Base-by-base conservation (phyloP, 2,113 vertebrate species). In the Rhinichthys klamathensis region DNA sequence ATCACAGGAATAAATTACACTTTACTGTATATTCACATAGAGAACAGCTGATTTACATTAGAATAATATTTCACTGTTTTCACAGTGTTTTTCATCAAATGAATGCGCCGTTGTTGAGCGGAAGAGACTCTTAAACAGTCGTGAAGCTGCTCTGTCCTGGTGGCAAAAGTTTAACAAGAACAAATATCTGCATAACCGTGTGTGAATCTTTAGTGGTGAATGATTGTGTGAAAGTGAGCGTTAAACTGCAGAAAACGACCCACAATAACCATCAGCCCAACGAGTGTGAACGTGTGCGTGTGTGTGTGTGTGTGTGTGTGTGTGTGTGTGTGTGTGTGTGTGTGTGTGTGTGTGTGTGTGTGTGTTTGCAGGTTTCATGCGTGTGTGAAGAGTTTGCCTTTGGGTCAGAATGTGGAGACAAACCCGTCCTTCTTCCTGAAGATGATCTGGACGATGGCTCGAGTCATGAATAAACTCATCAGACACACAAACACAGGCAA, bases 321-420 rank as follows among this genome's bases (percentile, higher is more conserved):
- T 35, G 27, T 35, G 35, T 63, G 27, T 56, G 15, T 12, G 10
- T 60, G 46, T 70, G 21, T 69, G 30, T 67, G 70, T 80, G 35
- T 75, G 38, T 83, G 54, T 84, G 69, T 84, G 27, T 84, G 76
- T 70, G 13, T 79, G 46, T 82, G 15, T 86, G 65, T 79, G 46
- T 87, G 56, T 78, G 38, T 87, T 30, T 58, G 56, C 80, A 99
- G 97, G 92, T 98, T 98, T 86, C 97, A 98, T 2, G 96, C 96
- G 0, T 99, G 97, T 86, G 95, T 94, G 87, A 94, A 93, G 80
- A 95, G 95, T 86, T 92, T 98, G 61, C 97, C 97, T 0, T 97
- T 97, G 86, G 93, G 92, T 23, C 97, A 96, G 92, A 90, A 77
- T 0, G 94, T 98, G 46, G 90, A 91, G 61, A 96, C 93, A 79